A percentile compares a stretch with the other conserved stretches of the same genome.
phyloP scores from a whole-genome alignment of 2,113 vertebrate species.

The Perccottus glenii region DNA sequence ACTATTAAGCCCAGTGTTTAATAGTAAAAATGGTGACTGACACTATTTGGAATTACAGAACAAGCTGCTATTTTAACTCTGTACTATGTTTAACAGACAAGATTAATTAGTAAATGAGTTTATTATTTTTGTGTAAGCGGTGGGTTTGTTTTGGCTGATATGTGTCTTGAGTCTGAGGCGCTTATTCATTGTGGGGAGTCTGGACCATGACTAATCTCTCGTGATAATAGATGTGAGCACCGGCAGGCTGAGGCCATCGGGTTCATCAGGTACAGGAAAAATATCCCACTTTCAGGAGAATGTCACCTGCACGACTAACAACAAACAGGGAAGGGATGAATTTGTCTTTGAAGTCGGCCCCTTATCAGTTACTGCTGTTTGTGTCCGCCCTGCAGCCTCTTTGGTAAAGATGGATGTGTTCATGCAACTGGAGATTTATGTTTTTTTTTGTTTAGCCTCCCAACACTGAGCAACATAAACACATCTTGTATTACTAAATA shows the following conservation, averaged over 20 bases:
- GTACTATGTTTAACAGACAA: neutral
- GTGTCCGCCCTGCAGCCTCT: slow-evolving; percentile 15
- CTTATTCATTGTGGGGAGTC: slow-evolving; percentile 27
- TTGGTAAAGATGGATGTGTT: slow-evolving; percentile 35
- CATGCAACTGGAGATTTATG: slow-evolving; percentile 6
- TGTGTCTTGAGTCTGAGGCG: slow-evolving; percentile 17
- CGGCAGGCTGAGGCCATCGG: slow-evolving; percentile 35
- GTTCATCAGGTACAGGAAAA: slow-evolving; percentile 60
- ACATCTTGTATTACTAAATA: neutral
- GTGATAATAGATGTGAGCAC: slow-evolving; percentile 52
- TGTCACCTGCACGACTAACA: slow-evolving; percentile 30
- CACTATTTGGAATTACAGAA: neutral
- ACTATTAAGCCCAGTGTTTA: too few species aligned
- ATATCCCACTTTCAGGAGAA: slow-evolving; percentile 50
- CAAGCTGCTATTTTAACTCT: slow-evolving; percentile 12
- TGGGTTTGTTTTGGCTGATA: slow-evolving; percentile 20
- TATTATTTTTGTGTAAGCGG: slow-evolving; percentile 32
- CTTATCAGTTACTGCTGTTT: slow-evolving; percentile 19
- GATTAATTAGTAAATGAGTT: slow-evolving; percentile 10
- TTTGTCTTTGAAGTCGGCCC: slow-evolving; percentile 49
- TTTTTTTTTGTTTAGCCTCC: neutral
- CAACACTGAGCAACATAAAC: slow-evolving; percentile 4
- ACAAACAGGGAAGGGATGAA: slow-evolving; percentile 33
- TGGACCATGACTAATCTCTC: slow-evolving; percentile 45
- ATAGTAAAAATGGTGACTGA: too few species aligned